These are phyloP conservation scores for Panurus biarmicus DNA, from an alignment of 2,113 vertebrate species.

Conservation along the genomic window DNA sequence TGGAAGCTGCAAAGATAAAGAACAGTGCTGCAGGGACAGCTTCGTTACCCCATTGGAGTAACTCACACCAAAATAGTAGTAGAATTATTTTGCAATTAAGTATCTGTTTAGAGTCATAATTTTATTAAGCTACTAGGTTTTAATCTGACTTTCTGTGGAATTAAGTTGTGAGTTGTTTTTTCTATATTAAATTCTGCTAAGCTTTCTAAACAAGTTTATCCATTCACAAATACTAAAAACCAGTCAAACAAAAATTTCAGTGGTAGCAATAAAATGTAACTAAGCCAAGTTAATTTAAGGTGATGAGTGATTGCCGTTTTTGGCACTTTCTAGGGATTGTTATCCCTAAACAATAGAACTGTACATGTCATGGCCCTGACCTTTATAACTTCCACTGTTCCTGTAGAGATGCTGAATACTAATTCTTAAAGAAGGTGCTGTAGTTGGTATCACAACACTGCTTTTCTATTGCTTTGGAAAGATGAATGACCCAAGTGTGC, in stretches of 20 bases:
- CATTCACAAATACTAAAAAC: background rate
- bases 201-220: background rate
- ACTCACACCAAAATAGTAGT: background rate
- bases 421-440: background rate
- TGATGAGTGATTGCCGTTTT: background rate
- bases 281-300: background rate
- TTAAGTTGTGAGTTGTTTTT: background rate
- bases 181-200: background rate
- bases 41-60: background rate
- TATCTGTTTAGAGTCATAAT: background rate
- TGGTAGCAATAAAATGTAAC: background rate
- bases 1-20: background rate
- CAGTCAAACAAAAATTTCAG: background rate
- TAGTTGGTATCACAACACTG: background rate
- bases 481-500: background rate
- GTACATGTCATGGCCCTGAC: background rate
- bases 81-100: background rate
- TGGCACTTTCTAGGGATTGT: background rate
- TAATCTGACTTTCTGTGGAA: background rate
- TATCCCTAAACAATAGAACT: background rate
- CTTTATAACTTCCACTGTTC: background rate
- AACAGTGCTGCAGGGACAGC: background rate
- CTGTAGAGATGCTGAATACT: background rate
- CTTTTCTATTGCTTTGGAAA: background rate
- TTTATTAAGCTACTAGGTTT: background rate